A percentile compares a stretch with the other conserved stretches of the same genome.
Conservation (phyloP, 1,140 invertebrate species). For the Lethrus apterus region DNA sequence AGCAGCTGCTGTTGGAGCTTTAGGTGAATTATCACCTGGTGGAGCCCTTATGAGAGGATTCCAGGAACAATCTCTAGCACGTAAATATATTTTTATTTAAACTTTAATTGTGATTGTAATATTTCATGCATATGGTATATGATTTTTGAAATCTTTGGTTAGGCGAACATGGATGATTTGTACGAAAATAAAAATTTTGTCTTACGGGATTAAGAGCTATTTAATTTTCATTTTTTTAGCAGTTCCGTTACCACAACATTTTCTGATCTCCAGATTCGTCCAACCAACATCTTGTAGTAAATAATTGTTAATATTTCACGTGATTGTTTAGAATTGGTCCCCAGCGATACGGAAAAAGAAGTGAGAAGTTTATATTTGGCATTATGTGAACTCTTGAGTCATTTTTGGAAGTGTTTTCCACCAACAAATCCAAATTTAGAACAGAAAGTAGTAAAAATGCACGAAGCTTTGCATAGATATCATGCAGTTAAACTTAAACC, state of each 20-base stretch:
- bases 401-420: constrained; percentile 94
- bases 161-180: no score
- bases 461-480: constrained; percentile 81
- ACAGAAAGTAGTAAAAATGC: constrained; percentile 77
- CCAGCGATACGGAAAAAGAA: constrained; percentile 74
- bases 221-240: background rate
- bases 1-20: constrained; percentile 66
- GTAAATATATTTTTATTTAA: no score
- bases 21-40: constrained; percentile 88
- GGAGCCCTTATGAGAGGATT: constrained; percentile 85
- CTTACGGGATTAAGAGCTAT: no score
- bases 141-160: no score
- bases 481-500: constrained; percentile 77
- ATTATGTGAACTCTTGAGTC: constrained; percentile 77
- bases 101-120: no score
- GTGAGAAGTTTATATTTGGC: constrained; percentile 76
- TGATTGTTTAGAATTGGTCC: constrained; percentile 61
- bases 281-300: no score
- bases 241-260: background rate
- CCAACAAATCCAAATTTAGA: constrained; percentile 69
- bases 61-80: constrained; percentile 65
- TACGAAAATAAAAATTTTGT: no score
- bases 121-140: no score
- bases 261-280: background rate
- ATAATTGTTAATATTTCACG: background rate